Base-by-base conservation (phyloP, 2,797 vertebrate genomes). In the Sebastes variabilis region DNA sequence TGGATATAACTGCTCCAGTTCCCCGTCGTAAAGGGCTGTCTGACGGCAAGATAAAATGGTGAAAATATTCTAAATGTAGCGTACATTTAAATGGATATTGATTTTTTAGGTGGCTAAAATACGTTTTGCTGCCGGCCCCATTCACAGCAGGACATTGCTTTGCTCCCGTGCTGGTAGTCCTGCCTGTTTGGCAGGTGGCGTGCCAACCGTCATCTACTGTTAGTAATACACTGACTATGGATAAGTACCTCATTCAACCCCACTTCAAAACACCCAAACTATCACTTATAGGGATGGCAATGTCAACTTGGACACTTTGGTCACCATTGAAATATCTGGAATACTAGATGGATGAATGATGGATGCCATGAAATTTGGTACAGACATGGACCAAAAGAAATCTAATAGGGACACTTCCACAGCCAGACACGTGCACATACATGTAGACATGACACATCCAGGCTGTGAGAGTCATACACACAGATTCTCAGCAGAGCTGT, bases 321-420 rank as follows among this genome's bases (percentile, higher is more conserved):
- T 61, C 58, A 32, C 27, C 2, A 8, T 27, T 72, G n/a, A 34
- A 29, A 59, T 34, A 34, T 70, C 3, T 61, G 8, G 14, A 18
- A 16, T 24, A 32, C n/a, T 32, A 12, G 38, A 34, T 62, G 14
- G 22, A 14, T 71, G n/a, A 22, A 55, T 46, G 42, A 46, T 38
- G 36, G 13, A 54, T 61, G 25, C 9, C 38, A 20, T 22, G 6
- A 29, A n/a, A 52, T 29, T 20, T 27, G 18, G 6, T 49, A 32
- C 29, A 54, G 12, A 59, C 67, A 54, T 67, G 4, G 30, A 74
- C 20, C 46, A 61, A 62, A 24, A 32, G 14, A 67, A 67, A 72
- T 52, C 9, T 83, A 94, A 85, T 36, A 67, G 78, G 87, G 92
- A 92, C 92, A 88, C 83, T 78, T 87, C 46, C 67, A 69, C 59